These are phyloP conservation scores for Sycophila texana DNA, from an alignment of 2,888 invertebrate species.

Conservation along the genomic window DNA sequence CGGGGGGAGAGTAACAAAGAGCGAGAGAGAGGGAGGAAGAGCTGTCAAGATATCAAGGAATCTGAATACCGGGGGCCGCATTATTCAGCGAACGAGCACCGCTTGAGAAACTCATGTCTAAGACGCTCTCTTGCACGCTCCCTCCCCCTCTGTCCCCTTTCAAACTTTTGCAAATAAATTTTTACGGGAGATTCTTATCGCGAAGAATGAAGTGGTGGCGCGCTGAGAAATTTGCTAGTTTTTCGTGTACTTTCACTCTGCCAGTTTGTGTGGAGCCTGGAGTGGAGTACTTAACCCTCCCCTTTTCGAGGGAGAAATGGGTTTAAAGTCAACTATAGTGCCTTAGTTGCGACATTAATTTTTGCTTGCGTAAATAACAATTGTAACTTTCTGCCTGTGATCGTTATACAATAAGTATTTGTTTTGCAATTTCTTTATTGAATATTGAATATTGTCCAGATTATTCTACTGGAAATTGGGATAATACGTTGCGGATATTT, in stretches of 20 bases:
- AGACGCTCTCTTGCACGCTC: neutral
- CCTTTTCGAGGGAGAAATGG: too few relatives aligned
- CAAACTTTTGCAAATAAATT: neutral
- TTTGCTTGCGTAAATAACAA: too few relatives aligned
- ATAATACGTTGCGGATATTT: too few relatives aligned
- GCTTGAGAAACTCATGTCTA: conserved; percentile 17
- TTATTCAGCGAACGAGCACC: conserved; percentile 47
- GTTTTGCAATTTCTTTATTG: too few relatives aligned
- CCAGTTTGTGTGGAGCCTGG: neutral
- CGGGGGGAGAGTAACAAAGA: conserved; percentile 11
- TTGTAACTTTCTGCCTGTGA: too few relatives aligned
- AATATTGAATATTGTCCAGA: too few relatives aligned
- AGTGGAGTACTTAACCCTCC: too few relatives aligned
- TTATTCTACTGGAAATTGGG: too few relatives aligned
- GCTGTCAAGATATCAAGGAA: conserved; percentile 53
- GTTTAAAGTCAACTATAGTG: too few relatives aligned
- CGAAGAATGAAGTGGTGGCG: neutral
- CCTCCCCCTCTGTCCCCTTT: neutral
- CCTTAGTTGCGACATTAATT: too few relatives aligned
- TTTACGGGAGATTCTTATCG: neutral
- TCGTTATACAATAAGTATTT: too few relatives aligned
- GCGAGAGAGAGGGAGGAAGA: conserved; percentile 20
- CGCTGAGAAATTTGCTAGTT: too few relatives aligned
- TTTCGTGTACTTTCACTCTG: neutral
- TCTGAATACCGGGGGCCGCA: conserved; percentile 44